Percentiles rank a stretch among this genome's conserved stretches.
Evolutionary conservation across 2,888 invertebrate genomes (phyloP).

Genomic region (Nomada fucata): DNA sequence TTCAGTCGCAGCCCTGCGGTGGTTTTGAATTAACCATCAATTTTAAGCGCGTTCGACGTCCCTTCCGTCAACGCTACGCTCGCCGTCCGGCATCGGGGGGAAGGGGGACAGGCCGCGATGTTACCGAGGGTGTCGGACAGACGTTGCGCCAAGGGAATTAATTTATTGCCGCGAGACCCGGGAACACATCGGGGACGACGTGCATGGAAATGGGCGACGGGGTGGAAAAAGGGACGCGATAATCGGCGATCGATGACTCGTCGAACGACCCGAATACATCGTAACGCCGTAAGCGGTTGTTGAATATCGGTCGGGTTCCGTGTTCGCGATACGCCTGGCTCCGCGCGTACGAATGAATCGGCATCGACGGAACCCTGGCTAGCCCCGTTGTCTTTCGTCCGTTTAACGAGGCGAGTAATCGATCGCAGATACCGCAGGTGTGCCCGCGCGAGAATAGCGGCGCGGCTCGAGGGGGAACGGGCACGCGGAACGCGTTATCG

Average conservation of each 20-base stretch:
- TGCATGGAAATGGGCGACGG: neutral
- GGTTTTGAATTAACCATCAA: constrained; percentile 80
- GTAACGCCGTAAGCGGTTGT: neutral
- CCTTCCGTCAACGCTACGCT: constrained; percentile 54
- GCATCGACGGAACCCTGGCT: too few species aligned
- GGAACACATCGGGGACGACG: neutral
- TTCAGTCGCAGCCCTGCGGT: constrained; percentile 75
- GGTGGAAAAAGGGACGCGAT: constrained; percentile 7
- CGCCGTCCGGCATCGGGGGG: constrained; percentile 14
- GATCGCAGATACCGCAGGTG: constrained; percentile 15
- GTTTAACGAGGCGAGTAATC: neutral
- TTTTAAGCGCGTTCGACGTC: constrained; percentile 74
- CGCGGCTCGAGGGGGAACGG: neutral
- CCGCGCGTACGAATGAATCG: neutral
- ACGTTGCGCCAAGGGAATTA: constrained; percentile 43
- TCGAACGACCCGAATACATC: too few species aligned
- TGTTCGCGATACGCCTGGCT: neutral
- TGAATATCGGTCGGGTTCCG: neutral
- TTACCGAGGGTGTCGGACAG: constrained; percentile 45
- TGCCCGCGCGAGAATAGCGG: neutral
- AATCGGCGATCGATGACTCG: constrained; percentile 18
- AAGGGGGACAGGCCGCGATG: constrained; percentile 24
- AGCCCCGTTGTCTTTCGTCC: neutral
- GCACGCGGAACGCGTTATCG: constrained; percentile 57
- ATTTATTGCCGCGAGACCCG: constrained; percentile 39